A percentile compares a stretch with the other conserved stretches of the same genome.
Evolutionary conservation across 1,140 invertebrate genomes (phyloP).

Genomic region (Panulirus ornatus): DNA sequence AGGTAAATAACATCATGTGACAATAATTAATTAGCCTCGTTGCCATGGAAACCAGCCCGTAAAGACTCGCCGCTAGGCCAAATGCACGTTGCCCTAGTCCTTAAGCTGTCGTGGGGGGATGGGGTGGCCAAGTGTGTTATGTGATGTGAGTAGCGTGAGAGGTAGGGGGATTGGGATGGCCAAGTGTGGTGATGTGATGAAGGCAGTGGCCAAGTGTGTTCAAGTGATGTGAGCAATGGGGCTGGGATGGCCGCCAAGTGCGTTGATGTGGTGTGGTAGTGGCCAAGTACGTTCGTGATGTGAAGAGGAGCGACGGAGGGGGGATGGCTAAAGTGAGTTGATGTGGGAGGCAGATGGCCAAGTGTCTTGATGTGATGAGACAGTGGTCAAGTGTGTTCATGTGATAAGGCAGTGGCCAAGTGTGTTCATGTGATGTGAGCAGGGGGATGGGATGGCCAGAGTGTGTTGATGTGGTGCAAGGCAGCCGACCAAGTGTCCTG

Average conservation of each 20-base stretch:
- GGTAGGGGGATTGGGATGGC: background rate
- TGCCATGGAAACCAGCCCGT: conserved; percentile 70
- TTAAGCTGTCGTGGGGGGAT: conserved; percentile 17
- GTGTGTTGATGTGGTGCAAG: background rate
- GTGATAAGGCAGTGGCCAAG: too few species aligned
- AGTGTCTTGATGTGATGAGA: too few species aligned
- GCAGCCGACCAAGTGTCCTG: too few species aligned
- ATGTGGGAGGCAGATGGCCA: too few species aligned
- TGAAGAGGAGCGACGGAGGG: too few species aligned
- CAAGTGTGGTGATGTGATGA: background rate
- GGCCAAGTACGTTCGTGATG: too few species aligned
- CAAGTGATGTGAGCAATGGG: too few species aligned
- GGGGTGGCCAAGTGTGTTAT: conserved; percentile 20
- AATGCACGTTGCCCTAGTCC: conserved; percentile 30
- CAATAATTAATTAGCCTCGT: conserved; percentile 75
- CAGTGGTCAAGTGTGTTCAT: too few species aligned
- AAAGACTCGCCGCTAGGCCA: conserved; percentile 57
- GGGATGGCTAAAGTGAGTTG: background rate
- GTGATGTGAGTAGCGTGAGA: background rate
- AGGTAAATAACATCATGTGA: conserved; percentile 75
- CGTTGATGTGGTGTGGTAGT: background rate
- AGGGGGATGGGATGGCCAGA: too few species aligned
- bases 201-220: conserved; percentile 4
- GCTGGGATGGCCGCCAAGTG: background rate
- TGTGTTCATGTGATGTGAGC: too few species aligned